Conservation (phyloP, 2,888 invertebrate species). For the Leucoma salicis region DNA sequence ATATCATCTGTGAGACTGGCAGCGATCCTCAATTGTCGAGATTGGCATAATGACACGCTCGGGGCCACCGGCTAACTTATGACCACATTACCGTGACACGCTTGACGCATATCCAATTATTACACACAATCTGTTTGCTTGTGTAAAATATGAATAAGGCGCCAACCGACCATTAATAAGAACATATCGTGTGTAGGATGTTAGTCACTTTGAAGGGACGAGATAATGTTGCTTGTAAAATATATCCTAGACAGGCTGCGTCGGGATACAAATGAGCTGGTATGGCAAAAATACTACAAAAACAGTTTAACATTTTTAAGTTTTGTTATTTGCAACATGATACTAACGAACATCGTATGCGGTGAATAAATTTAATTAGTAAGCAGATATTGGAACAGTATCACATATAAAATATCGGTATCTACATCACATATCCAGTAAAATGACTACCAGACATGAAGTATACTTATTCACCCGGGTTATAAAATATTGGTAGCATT, state of each 20-base stretch:
- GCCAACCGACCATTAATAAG: constrained; percentile 60
- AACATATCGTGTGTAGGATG: constrained; percentile 53
- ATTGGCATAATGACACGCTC: constrained; percentile 75
- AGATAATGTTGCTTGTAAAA: constrained; percentile 73
- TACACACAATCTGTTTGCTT: constrained; percentile 72
- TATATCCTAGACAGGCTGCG: constrained; percentile 64
- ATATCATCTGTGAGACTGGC: constrained; percentile 57
- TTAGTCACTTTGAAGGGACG: constrained; percentile 68
- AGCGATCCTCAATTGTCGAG: constrained; percentile 63
- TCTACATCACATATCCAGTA: no score
- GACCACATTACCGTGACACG: constrained; percentile 74
- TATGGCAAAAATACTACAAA: constrained; percentile 73
- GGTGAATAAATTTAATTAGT: not conserved
- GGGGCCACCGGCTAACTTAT: constrained; percentile 68
- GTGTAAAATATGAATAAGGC: constrained; percentile 75
- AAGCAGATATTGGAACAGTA: not conserved
- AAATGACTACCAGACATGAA: not conserved
- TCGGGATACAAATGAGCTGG: constrained; percentile 66
- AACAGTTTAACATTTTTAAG: constrained; percentile 60
- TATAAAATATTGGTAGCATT: constrained; percentile 32
- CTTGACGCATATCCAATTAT: constrained; percentile 79
- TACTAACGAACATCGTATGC: not conserved
- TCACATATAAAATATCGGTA: no score
- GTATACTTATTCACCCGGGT: constrained; percentile 1
- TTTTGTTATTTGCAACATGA: constrained; percentile 53